A percentile compares a stretch with the other conserved stretches of the same genome.
phyloP scores from a whole-genome alignment of 2,888 invertebrate species.

The Pycnomerus fuliginosus region DNA sequence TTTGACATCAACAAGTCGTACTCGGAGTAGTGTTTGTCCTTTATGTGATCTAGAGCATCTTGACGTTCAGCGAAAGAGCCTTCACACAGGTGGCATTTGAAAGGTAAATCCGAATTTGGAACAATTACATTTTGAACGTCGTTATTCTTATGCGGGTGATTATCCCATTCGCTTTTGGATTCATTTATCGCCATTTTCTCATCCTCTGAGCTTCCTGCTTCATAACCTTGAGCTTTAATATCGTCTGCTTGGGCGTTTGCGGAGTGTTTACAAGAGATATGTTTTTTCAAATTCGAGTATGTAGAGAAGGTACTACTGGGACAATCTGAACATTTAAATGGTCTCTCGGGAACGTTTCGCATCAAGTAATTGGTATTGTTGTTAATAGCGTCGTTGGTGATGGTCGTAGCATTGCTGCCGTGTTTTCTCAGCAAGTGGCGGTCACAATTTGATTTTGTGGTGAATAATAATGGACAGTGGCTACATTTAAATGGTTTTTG shows the following conservation, averaged over 20 bases:
- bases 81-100: constrained; percentile 92
- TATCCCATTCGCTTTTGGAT: constrained; percentile 43
- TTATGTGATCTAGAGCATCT: constrained; percentile 81
- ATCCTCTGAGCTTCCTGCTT: constrained; percentile 52
- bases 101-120: constrained; percentile 68
- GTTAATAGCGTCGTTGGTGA: constrained; percentile 40
- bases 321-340: constrained; percentile 77
- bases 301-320: constrained; percentile 83
- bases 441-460: constrained; percentile 96
- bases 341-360: constrained; percentile 73
- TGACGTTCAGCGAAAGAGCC: constrained; percentile 77
- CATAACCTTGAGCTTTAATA: constrained; percentile 51
- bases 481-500: constrained; percentile 96
- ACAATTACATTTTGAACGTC: constrained; percentile 34
- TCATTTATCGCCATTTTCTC: constrained; percentile 48
- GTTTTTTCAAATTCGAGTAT: constrained; percentile 75
- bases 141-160: constrained; percentile 36
- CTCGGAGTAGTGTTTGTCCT: constrained; percentile 71
- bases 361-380: constrained; percentile 55
- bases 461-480: constrained; percentile 89
- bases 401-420: constrained; percentile 57
- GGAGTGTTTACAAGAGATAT: constrained; percentile 72
- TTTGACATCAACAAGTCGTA: constrained; percentile 81
- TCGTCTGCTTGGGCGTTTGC: constrained; percentile 46
- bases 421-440: constrained; percentile 90